A percentile compares a stretch with the other conserved stretches of the same genome.
phyloP scores from a whole-genome alignment of 2,888 invertebrate species.

The Pseudococcus longispinus region DNA sequence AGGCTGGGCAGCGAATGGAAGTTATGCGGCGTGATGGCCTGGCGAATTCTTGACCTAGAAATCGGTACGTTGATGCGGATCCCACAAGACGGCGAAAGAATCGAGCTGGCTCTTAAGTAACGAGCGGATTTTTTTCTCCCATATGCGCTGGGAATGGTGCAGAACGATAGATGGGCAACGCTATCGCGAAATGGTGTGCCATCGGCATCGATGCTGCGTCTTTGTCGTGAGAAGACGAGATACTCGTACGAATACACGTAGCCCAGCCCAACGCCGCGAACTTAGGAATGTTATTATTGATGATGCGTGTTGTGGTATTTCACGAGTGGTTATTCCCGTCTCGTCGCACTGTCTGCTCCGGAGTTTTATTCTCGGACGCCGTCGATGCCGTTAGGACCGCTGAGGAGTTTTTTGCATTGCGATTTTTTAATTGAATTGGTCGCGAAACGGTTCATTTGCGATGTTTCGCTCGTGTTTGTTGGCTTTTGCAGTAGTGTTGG shows the following conservation, averaged over 20 bases:
- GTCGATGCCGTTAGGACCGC: not conserved
- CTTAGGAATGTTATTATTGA: not conserved
- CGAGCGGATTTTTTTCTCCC: not conserved
- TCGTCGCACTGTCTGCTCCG: not conserved
- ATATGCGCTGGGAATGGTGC: not conserved
- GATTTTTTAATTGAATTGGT: not conserved
- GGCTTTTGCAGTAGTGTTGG: not conserved
- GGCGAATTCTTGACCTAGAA: conserved; percentile 10
- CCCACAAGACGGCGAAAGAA: not conserved
- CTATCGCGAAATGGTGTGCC: not conserved
- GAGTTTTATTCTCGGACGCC: not conserved
- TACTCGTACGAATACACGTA: no score
- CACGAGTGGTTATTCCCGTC: not conserved
- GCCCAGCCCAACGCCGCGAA: not conserved
- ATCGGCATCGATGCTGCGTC: not conserved
- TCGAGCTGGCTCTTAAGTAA: not conserved
- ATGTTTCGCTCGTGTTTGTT: not conserved
- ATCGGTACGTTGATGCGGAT: not conserved
- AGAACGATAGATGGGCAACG: not conserved
- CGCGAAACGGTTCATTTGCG: not conserved
- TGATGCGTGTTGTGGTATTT: not conserved
- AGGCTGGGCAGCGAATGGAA: not conserved
- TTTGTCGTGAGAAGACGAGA: not conserved
- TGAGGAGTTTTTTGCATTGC: not conserved
- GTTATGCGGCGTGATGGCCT: not conserved